Base-by-base conservation (phyloP, 2,888 invertebrate species). In the Drosophila robusta region DNA sequence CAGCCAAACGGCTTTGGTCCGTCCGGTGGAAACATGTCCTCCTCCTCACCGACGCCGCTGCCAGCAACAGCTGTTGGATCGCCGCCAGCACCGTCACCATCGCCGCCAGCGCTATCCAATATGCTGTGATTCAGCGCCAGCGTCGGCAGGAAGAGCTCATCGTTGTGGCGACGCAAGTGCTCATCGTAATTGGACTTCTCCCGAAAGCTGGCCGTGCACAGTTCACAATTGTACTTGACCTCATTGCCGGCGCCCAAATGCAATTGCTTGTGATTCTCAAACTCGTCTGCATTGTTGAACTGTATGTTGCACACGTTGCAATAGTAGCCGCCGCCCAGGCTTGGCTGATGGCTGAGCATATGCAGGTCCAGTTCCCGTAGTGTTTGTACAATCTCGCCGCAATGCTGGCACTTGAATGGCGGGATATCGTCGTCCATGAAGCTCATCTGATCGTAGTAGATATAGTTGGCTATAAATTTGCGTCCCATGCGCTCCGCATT, bases 341-440 rank as follows among this genome's bases (percentile, higher is more conserved):
- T 70, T 18, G 78, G 83, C 69, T 89, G 90, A 51, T 90, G 90
- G 52, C 83, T 85, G 22, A 82, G 61, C 69, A 90, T 66, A 42
- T 90, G 90, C 3, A 89, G 78, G 18, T 90, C 90, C 14, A 90
- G 60, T 67, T 90, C 91, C 1, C 90, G 84, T 8, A 87, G 69
- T 16, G 91, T 89, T 62, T 90, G 90, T 12, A 90, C 78, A 32
- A 90, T 89, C 42, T 89, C 79, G 0, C 74, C 74, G 45, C 90
- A 90, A 42, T 87, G 86, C 51, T 89, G 86, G 64, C 90, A 90
- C 52, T 90, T 90, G n/a, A 91, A 90, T 3, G 90, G 90, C 44
- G 91, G 86, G 56, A 90, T 85, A 45, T 90, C 90, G 4, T 79
- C 84, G 52, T 90, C 90, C 90, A 90, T 90, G 58, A 90, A 90